phyloP scores from a whole-genome alignment of 2,888 invertebrate species.

The Xanthorhoe designata region DNA sequence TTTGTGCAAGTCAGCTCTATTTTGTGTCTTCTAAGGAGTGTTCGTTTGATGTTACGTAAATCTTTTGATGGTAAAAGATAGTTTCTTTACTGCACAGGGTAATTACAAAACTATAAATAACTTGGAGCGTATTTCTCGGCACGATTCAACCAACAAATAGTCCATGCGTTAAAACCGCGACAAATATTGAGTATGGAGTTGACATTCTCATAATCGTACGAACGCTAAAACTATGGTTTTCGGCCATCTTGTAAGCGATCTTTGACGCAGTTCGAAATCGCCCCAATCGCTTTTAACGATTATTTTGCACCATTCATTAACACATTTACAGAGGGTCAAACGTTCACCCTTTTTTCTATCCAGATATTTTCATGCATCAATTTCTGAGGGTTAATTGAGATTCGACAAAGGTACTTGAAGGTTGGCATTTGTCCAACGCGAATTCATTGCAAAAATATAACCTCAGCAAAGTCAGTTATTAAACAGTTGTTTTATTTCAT shows the following conservation, averaged over 20 bases:
- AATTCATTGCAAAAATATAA: neutral
- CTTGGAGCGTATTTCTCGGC: neutral
- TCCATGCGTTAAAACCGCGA: neutral
- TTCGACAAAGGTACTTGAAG: neutral
- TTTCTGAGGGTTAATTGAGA: neutral
- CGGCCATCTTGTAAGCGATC: neutral
- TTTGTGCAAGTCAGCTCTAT: neutral
- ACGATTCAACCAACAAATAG: neutral
- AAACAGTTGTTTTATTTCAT: neutral
- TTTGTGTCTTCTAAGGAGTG: too few relatives aligned
- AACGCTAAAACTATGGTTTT: constrained; percentile 1
- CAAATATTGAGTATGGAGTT: neutral
- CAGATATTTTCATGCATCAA: neutral
- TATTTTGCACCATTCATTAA: neutral
- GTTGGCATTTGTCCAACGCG: neutral
- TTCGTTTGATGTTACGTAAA: neutral
- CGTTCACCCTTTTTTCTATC: neutral
- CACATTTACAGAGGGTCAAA: neutral
- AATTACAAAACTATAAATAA: neutral
- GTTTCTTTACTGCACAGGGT: neutral
- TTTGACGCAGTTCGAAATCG: neutral
- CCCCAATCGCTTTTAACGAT: neutral
- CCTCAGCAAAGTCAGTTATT: neutral
- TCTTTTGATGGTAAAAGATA: neutral
- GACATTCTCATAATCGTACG: constrained; percentile 1